These are phyloP conservation scores for Rhynchomys soricoides DNA, from an alignment of 2,113 vertebrate species.

Conservation along the genomic window DNA sequence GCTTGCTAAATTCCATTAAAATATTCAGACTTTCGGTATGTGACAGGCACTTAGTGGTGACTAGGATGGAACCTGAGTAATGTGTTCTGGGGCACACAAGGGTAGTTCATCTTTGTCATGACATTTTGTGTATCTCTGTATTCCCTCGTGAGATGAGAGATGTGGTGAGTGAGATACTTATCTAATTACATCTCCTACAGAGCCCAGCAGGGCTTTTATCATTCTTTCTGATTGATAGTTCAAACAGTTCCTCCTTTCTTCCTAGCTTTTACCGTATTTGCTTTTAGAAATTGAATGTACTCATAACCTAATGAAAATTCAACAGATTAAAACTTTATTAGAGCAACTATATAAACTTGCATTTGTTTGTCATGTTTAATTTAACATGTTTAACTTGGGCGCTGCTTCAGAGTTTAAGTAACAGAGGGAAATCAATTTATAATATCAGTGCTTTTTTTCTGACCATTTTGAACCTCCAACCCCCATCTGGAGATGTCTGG, in stretches of 20 bases:
- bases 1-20: slow-evolving; percentile 44
- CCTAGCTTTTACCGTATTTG: slow-evolving; percentile 33
- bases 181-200: slow-evolving; percentile 38
- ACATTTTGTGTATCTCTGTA: slow-evolving; percentile 32
- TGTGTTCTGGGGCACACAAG: not conserved
- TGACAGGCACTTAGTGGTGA: not conserved
- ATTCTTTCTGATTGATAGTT: slow-evolving; percentile 21
- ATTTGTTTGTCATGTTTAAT: slow-evolving; percentile 44
- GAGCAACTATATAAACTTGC: not conserved
- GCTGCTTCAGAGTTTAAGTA: slow-evolving; percentile 8
- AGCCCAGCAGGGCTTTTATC: not conserved
- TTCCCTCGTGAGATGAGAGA: slow-evolving; percentile 13
- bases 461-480: not conserved
- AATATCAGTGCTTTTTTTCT: not conserved
- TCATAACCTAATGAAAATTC: slow-evolving; percentile 31
- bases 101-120: not conserved
- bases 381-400: slow-evolving; percentile 54
- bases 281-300: slow-evolving; percentile 47
- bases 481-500: not conserved
- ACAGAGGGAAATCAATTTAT: slow-evolving; percentile 34
- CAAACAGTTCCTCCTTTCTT: slow-evolving; percentile 16
- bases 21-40: not conserved
- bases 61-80: not conserved
- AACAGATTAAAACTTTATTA: slow-evolving; percentile 39
- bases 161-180: not conserved